Percentiles rank a stretch among this genome's conserved stretches.
These are phyloP conservation scores for Drosophila nannoptera DNA, from an alignment of 1,140 invertebrate genomes.

Conservation along the genomic window DNA sequence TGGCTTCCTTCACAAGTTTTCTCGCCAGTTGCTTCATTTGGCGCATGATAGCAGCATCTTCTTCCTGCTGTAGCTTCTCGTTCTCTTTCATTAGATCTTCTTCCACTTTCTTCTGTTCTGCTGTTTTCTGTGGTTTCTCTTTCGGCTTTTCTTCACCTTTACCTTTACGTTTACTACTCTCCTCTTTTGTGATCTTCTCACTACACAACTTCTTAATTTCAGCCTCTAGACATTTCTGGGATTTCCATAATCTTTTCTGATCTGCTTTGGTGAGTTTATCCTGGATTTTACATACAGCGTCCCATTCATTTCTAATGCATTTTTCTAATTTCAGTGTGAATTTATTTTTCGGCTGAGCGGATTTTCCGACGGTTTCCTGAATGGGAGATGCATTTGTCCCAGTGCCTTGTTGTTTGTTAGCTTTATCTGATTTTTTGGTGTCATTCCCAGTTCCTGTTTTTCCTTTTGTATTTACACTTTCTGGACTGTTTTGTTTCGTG, in stretches of 20 bases:
- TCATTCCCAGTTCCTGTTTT: background rate
- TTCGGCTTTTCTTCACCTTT: background rate
- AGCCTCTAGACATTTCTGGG: constrained; percentile 4
- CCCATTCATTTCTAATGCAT: constrained; percentile 17
- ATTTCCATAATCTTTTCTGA: background rate
- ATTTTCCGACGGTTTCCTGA: background rate
- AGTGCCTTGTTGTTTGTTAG: background rate
- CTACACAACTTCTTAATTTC: constrained; percentile 8
- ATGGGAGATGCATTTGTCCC: no score
- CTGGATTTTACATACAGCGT: background rate
- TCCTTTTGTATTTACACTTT: background rate
- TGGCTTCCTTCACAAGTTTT: background rate
- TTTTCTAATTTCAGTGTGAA: constrained; percentile 16
- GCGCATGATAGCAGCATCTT: background rate
- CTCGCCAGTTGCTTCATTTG: background rate
- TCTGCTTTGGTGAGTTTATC: background rate
- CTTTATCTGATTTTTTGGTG: background rate
- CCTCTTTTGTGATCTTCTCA: constrained; percentile 2
- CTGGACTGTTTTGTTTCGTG: background rate
- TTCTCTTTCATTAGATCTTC: background rate
- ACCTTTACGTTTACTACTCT: background rate
- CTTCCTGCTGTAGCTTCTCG: background rate
- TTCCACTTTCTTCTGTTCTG: background rate
- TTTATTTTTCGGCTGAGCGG: background rate
- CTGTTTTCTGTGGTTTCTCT: background rate